Percentiles rank a stretch among this genome's conserved stretches.
Conservation (phyloP, 2,888 invertebrate genomes). For the Polydrusus tereticollis region DNA sequence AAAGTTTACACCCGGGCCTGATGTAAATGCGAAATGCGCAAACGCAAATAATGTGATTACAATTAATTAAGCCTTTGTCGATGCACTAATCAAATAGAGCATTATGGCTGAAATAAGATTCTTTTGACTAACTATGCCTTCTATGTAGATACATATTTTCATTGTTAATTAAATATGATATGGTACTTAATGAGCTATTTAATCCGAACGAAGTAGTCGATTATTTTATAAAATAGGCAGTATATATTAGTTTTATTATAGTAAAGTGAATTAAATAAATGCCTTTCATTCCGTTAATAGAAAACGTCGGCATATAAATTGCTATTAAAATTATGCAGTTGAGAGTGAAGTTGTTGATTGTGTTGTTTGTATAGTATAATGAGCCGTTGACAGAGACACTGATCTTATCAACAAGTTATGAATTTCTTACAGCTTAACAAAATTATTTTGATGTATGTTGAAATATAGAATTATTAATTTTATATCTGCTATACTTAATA, state of each 20-base stretch:
- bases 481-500: too few species aligned
- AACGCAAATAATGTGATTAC: not conserved
- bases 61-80: not conserved
- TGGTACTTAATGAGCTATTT: constrained; percentile 19
- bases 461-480: too few species aligned
- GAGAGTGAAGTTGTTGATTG: constrained; percentile 1
- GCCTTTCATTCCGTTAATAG: constrained; percentile 2
- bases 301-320: constrained; percentile 20
- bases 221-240: constrained; percentile 15
- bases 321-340: constrained; percentile 1
- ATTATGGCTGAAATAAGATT: not conserved
- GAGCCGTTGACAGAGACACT: not conserved
- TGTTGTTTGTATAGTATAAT: not conserved
- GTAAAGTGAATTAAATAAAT: constrained; percentile 19
- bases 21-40: too few species aligned
- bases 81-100: not conserved
- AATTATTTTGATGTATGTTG: too few species aligned
- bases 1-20: too few species aligned
- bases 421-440: not conserved
- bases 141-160: not conserved
- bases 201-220: constrained; percentile 12
- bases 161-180: constrained; percentile 6
- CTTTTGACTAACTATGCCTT: not conserved
- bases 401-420: not conserved
- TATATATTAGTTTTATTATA: constrained; percentile 27